phyloP scores from a whole-genome alignment of 2,113 vertebrate species.

The Lasiurus cinereus region DNA sequence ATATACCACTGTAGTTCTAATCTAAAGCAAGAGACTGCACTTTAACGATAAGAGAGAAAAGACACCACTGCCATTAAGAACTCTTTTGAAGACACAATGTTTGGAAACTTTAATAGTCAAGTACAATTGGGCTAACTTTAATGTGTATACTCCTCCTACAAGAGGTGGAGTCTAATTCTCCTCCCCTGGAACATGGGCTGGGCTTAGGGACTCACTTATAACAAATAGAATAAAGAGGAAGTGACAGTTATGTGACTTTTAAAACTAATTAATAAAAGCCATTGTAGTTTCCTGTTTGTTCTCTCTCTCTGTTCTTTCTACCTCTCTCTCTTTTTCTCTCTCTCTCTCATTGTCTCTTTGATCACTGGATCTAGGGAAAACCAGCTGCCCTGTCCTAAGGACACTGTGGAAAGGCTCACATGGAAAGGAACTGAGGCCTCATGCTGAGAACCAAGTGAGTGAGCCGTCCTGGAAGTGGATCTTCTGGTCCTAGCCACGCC shows the following conservation, averaged over 20 bases:
- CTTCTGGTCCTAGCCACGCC: not conserved
- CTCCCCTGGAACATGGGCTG: not conserved
- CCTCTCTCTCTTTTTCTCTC: not conserved
- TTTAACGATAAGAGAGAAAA: constrained; percentile 72
- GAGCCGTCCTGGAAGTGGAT: no score
- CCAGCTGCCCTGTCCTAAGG: not conserved
- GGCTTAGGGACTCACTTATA: not conserved
- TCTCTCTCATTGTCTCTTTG: not conserved
- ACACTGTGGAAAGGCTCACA: not conserved
- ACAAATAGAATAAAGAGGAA: not conserved
- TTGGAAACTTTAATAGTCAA: constrained; percentile 64
- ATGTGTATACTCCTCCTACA: not conserved
- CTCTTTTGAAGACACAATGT: constrained; percentile 1
- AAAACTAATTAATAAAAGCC: not conserved
- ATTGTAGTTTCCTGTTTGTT: not conserved
- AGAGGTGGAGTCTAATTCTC: not conserved
- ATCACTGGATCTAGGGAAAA: not conserved
- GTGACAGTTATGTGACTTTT: not conserved
- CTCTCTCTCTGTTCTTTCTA: not conserved
- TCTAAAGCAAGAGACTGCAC: constrained; percentile 72
- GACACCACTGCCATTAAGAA: constrained; percentile 38
- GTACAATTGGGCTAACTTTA: not conserved
- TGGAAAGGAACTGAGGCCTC: not conserved
- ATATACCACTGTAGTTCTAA: constrained; percentile 68
- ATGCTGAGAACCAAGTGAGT: not conserved